Base-by-base conservation (phyloP, 2,888 invertebrate species). In the Hypsopygia costalis region DNA sequence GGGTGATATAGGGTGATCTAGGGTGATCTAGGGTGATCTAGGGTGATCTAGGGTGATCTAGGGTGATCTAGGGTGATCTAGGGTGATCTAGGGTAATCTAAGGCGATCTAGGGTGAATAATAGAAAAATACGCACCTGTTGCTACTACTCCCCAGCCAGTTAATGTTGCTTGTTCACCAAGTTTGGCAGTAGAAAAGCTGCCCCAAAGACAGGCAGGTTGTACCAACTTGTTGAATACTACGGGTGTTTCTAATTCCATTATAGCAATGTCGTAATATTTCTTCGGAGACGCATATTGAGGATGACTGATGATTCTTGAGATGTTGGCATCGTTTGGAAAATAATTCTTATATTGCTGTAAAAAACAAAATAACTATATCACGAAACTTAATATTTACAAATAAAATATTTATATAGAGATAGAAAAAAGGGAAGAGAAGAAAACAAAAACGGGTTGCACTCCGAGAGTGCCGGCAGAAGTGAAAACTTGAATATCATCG, bases 191-290 rank as follows among this genome's bases (percentile, higher is more conserved):
- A 36, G 16, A 9, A 10, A 11, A 32, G 9, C 12, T 38, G 25
- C 55, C 7, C 71, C 71, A 80, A 11, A 83, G 42, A 39, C 83
- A 83, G 5, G 78, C 81, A 1, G 83, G 82, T 36, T 74, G 73
- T 3, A 77, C 42, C 16, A 50, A 51, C 11, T 38, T 48, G 1
- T 52, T 60, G 42, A 81, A 76, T 0, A n/a, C 16, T 0, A 79
- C 51, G 0, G 36, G 37, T 0, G 41, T 34, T 1, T 59, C 34
- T n/a, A 83, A 27, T 43, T 80, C 66, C 44, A 83, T 57, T 6
- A 82, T 45, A 0, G 81, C 81, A 41, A 82, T 73, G 33, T 82
- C 83, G 36, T 56, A 68, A 40, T 81, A 80, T 40, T 73, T 70
- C 31, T 59, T 68, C 1, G 46, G 43, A 1, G 45, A 9, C 4